Conservation (phyloP, 2,888 invertebrate genomes). For the Lasioglossum vierecki region DNA sequence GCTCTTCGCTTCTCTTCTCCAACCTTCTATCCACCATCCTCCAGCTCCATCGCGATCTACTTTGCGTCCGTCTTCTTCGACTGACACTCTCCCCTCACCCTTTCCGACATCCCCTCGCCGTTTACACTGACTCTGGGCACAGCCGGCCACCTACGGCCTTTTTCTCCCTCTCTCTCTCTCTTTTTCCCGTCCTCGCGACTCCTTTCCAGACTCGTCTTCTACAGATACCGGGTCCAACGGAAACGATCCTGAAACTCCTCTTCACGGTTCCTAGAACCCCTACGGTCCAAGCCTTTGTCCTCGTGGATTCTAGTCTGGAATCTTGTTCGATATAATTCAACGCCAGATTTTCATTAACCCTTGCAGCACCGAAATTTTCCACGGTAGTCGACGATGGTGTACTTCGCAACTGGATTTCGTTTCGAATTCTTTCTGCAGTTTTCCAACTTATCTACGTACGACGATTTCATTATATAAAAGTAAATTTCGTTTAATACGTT, state of each 20-base stretch:
- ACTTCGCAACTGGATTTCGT: no score
- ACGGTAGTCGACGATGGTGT: no score
- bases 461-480: not conserved
- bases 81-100: not conserved
- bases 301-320: not conserved
- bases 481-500: not conserved
- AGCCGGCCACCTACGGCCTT: conserved; percentile 20
- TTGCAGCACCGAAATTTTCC: no score
- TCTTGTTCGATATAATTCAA: not conserved
- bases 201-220: conserved; percentile 14
- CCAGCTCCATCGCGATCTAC: not conserved
- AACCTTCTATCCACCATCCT: not conserved
- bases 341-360: not conserved
- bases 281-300: not conserved
- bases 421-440: no score
- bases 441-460: no score
- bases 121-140: conserved; percentile 27
- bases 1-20: not conserved
- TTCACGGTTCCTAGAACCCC: not conserved
- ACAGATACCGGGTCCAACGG: not conserved
- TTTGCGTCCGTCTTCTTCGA: conserved; percentile 28
- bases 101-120: not conserved
- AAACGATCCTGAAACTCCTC: not conserved
- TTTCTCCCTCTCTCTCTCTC: conserved; percentile 7
- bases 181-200: conserved; percentile 23